Evolutionary conservation across 2,888 invertebrate species (phyloP).

Genomic region (Ephialtes manifestator): DNA sequence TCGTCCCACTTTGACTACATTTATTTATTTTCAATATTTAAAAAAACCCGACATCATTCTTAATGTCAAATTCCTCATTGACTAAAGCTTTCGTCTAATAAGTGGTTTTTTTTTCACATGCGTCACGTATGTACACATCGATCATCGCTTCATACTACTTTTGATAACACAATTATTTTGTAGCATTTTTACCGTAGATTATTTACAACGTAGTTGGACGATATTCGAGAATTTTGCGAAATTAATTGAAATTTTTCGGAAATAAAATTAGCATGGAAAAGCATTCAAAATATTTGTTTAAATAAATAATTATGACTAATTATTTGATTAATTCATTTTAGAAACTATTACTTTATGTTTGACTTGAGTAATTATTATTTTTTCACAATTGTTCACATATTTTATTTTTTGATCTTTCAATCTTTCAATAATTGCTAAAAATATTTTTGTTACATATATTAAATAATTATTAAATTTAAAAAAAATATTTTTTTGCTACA

Average conservation of each 20-base stretch:
- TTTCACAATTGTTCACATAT: too few relatives aligned
- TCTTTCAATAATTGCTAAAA: too few relatives aligned
- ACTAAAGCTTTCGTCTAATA: slow-evolving; percentile 21
- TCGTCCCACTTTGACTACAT: slow-evolving; percentile 14
- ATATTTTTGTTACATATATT: too few relatives aligned
- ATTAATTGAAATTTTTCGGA: too few relatives aligned
- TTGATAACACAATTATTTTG: slow-evolving; percentile 25
- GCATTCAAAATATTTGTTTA: neutral
- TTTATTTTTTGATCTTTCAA: too few relatives aligned
- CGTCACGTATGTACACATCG: slow-evolving; percentile 60
- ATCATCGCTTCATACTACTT: slow-evolving; percentile 48
- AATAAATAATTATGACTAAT: neutral
- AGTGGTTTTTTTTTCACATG: slow-evolving; percentile 48
- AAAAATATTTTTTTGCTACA: too few relatives aligned
- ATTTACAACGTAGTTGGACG: slow-evolving; percentile 9
- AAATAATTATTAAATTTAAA: too few relatives aligned
- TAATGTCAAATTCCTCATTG: slow-evolving; percentile 15
- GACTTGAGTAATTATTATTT: too few relatives aligned
- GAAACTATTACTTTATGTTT: too few relatives aligned
- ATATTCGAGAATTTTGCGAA: neutral
- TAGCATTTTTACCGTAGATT: slow-evolving; percentile 7
- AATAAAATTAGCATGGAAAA: too few relatives aligned
- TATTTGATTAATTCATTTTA: too few relatives aligned
- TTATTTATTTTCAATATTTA: neutral
- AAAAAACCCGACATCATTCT: neutral